A percentile compares a stretch with the other conserved stretches of the same genome.
phyloP scores from a whole-genome alignment of 2,888 invertebrate species.

The Drosophila falleni region DNA sequence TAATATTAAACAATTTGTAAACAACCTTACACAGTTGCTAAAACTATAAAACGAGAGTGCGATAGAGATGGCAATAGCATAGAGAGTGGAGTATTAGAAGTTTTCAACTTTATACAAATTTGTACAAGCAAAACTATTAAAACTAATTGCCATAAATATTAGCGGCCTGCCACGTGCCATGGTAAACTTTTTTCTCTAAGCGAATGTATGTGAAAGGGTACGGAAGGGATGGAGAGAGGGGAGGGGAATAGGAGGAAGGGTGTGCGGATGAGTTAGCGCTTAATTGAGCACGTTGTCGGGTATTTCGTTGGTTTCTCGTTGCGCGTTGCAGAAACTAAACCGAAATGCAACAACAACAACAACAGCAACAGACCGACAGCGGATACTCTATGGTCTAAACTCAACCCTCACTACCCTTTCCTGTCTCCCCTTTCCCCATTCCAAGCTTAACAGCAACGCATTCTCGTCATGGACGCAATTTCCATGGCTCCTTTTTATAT shows the following conservation, averaged over 20 bases:
- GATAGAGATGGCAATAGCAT: not conserved
- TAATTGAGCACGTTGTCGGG: slow-evolving; percentile 74
- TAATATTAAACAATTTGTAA: slow-evolving; percentile 57
- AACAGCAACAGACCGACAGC: slow-evolving; percentile 25
- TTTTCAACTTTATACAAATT: slow-evolving; percentile 64
- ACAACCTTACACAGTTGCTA: slow-evolving; percentile 60
- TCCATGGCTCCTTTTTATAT: slow-evolving; percentile 38
- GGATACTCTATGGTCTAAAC: slow-evolving; percentile 10
- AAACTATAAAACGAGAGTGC: slow-evolving; percentile 25
- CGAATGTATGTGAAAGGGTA: slow-evolving; percentile 10
- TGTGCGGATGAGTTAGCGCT: slow-evolving; percentile 26
- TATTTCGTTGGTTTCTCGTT: slow-evolving; percentile 28
- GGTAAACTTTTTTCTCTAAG: slow-evolving; percentile 43
- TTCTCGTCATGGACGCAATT: slow-evolving; percentile 24
- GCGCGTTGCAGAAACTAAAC: slow-evolving; percentile 50
- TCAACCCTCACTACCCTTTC: too few species aligned
- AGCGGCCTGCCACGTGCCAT: slow-evolving; percentile 72
- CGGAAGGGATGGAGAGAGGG: slow-evolving; percentile 5
- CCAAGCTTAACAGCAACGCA: not conserved
- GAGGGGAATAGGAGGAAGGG: not conserved
- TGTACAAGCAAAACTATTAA: slow-evolving; percentile 76
- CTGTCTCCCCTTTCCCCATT: not conserved
- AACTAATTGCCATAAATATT: slow-evolving; percentile 80
- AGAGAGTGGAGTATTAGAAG: slow-evolving; percentile 32
- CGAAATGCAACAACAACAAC: slow-evolving; percentile 46